These are phyloP conservation scores for Poecilia wingei DNA, from an alignment of 2,797 vertebrate species.

Conservation along the genomic window DNA sequence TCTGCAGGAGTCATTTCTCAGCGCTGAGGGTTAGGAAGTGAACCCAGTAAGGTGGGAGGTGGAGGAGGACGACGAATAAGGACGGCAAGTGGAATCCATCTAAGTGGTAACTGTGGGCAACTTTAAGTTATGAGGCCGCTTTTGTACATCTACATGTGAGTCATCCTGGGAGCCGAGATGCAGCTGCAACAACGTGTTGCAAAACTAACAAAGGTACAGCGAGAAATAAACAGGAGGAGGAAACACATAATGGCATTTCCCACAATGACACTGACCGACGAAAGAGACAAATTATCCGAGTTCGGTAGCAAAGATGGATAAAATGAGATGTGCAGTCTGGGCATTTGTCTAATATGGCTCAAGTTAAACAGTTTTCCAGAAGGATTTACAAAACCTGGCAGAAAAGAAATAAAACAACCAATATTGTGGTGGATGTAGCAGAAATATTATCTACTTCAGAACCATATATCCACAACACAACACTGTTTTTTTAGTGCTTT, in stretches of 20 bases:
- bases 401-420: conserved; percentile 45
- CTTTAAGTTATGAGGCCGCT: conserved; percentile 36
- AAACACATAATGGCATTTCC: background rate
- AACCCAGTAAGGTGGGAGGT: conserved; percentile 39
- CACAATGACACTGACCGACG: conserved; percentile 2
- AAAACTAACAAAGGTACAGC: conserved; percentile 1
- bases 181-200: background rate
- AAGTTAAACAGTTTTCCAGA: conserved; percentile 52
- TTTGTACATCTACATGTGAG: conserved; percentile 40
- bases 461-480: background rate
- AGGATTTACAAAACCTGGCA: conserved; percentile 48
- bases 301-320: background rate
- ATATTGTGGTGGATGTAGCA: conserved; percentile 18
- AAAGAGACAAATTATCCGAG: background rate
- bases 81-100: conserved; percentile 56
- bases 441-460: background rate
- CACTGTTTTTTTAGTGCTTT: background rate
- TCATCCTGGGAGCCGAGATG: conserved; percentile 22
- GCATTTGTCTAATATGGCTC: conserved; percentile 51
- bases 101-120: conserved; percentile 42
- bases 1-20: conserved; percentile 56
- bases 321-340: conserved; percentile 17
- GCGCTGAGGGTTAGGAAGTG: conserved; percentile 26
- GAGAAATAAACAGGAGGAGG: background rate
- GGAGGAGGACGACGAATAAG: conserved; percentile 45